These are phyloP conservation scores for Disparrhopalites patrizii DNA, from an alignment of 2,888 invertebrate genomes.

Conservation along the genomic window DNA sequence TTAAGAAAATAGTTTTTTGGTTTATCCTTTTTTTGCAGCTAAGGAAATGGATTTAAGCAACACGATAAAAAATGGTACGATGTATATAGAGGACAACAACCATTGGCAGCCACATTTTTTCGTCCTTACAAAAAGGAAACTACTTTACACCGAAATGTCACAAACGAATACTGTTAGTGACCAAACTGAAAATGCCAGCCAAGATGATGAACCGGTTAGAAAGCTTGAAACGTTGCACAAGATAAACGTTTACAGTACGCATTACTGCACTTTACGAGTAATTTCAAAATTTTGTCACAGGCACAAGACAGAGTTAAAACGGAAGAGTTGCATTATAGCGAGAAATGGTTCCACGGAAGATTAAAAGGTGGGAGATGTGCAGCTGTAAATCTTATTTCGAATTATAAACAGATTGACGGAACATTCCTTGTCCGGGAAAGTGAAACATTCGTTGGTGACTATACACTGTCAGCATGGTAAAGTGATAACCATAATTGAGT, in stretches of 20 bases:
- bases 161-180: slow-evolving; percentile 51
- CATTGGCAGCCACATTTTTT: slow-evolving; percentile 94
- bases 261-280: background rate
- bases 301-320: slow-evolving; percentile 53
- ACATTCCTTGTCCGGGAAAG: slow-evolving; percentile 90
- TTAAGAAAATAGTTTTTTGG: too few relatives aligned
- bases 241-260: too few relatives aligned
- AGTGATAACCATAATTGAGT: slow-evolving; percentile 29
- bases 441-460: slow-evolving; percentile 93
- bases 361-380: slow-evolving; percentile 73
- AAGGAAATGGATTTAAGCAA: slow-evolving; percentile 71
- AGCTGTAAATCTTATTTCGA: slow-evolving; percentile 68
- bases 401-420: slow-evolving; percentile 81
- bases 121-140: slow-evolving; percentile 78
- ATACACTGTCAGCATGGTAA: slow-evolving; percentile 87
- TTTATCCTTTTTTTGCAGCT: slow-evolving; percentile 24
- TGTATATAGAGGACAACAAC: slow-evolving; percentile 84
- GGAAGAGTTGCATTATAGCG: slow-evolving; percentile 81
- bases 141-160: slow-evolving; percentile 75
- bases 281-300: slow-evolving; percentile 50
- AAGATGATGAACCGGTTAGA: slow-evolving; percentile 59
- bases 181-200: slow-evolving; percentile 54
- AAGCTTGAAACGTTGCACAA: background rate
- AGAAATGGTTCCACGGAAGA: slow-evolving; percentile 91
- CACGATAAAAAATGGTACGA: slow-evolving; percentile 82